A percentile compares a stretch with the other conserved stretches of the same genome.
phyloP scores from a whole-genome alignment of 1,140 invertebrate species.

The Liolophura sinensis region DNA sequence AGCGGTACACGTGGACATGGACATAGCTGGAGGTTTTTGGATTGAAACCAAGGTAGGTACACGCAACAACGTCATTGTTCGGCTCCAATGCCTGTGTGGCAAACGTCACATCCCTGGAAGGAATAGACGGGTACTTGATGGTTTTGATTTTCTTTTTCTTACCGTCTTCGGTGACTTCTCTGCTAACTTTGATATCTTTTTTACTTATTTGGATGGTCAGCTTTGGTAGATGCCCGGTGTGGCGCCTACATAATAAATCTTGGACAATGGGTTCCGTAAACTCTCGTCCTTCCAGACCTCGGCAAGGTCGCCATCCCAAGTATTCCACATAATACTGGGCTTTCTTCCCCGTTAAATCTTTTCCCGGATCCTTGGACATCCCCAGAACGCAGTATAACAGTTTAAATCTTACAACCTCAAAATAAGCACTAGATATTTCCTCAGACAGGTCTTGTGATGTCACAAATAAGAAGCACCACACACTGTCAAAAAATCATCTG shows the following conservation, averaged over 20 bases:
- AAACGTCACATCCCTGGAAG: slow-evolving; percentile 45
- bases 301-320: slow-evolving; percentile 91
- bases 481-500: too few relatives aligned
- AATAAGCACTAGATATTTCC: too few relatives aligned
- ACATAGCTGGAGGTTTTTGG: slow-evolving; percentile 82
- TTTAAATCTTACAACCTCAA: too few relatives aligned
- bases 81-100: slow-evolving; percentile 40
- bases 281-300: slow-evolving; percentile 80
- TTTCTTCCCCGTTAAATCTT: slow-evolving; percentile 68
- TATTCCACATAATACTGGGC: slow-evolving; percentile 98
- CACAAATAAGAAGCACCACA: too few relatives aligned
- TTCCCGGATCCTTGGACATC: too few relatives aligned
- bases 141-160: slow-evolving; percentile 43
- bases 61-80: slow-evolving; percentile 79
- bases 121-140: slow-evolving; percentile 49
- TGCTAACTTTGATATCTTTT: slow-evolving; percentile 93
- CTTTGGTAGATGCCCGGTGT: slow-evolving; percentile 82
- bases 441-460: too few relatives aligned
- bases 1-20: slow-evolving; percentile 93
- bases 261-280: slow-evolving; percentile 82
- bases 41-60: slow-evolving; percentile 68
- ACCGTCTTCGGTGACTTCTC: slow-evolving; percentile 62
- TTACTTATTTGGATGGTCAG: slow-evolving; percentile 75
- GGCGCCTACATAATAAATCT: slow-evolving; percentile 72
- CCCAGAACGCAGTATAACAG: too few relatives aligned